Conservation (phyloP, 2,888 invertebrate species). For the Tillus elongatus region DNA sequence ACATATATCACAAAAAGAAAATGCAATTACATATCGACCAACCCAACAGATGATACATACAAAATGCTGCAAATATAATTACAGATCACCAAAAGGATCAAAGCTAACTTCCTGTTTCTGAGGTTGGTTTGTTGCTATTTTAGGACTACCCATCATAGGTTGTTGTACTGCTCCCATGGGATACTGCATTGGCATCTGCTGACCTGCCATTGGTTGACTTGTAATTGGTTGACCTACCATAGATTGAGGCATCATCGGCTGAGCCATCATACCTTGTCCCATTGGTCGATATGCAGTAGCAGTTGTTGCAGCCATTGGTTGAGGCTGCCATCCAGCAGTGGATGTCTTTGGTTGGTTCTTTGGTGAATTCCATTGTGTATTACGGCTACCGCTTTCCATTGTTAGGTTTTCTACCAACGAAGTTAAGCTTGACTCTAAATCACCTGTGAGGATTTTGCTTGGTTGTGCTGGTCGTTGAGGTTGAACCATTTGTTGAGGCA, state of each 20-base stretch:
- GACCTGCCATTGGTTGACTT: slow-evolving; percentile 16
- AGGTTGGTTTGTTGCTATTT: slow-evolving; percentile 28
- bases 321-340: slow-evolving; percentile 73
- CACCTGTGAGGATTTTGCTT: slow-evolving; percentile 71
- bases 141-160: slow-evolving; percentile 29
- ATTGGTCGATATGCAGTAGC: slow-evolving; percentile 77
- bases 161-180: slow-evolving; percentile 24
- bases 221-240: slow-evolving; percentile 19
- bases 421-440: slow-evolving; percentile 88
- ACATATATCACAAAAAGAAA: no score
- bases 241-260: slow-evolving; percentile 23
- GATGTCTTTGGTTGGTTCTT: slow-evolving; percentile 66
- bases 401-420: slow-evolving; percentile 87
- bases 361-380: slow-evolving; percentile 77
- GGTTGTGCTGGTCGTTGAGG: slow-evolving; percentile 34
- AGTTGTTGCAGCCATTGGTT: slow-evolving; percentile 79
- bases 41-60: no score
- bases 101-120: slow-evolving; percentile 34
- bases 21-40: no score
- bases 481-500: slow-evolving; percentile 49
- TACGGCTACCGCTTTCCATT: slow-evolving; percentile 53
- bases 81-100: slow-evolving; percentile 42
- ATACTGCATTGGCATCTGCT: slow-evolving; percentile 21
- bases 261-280: slow-evolving; percentile 41
- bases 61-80: no score